phyloP scores from a whole-genome alignment of 2,113 vertebrate genomes.

The Heterochromis multidens region DNA sequence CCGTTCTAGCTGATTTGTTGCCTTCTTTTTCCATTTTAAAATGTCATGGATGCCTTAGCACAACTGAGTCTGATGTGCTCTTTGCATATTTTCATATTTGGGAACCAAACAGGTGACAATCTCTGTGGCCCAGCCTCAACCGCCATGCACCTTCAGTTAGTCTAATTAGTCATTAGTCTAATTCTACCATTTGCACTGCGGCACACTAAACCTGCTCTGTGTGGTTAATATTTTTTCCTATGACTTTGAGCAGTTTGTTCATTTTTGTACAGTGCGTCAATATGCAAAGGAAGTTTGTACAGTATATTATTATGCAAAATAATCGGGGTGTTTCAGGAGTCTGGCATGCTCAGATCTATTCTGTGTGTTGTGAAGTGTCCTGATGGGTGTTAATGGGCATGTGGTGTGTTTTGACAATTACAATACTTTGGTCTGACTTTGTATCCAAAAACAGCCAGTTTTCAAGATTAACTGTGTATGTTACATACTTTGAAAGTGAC shows the following conservation, averaged over 20 bases:
- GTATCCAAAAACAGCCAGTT: conserved; percentile 28
- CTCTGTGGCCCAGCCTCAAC: neutral
- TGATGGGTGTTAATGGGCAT: conserved; percentile 45
- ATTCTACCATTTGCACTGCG: neutral
- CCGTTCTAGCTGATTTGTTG: conserved; percentile 6
- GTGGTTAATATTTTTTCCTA: neutral
- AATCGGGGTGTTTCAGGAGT: conserved; percentile 32
- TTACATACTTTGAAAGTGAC: conserved; percentile 52
- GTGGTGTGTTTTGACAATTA: conserved; percentile 42
- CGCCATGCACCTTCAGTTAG: conserved; percentile 7
- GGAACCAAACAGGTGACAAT: neutral
- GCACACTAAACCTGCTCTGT: neutral
- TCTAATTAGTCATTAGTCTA: neutral
- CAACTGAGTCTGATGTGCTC: conserved; percentile 17
- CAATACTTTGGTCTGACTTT: conserved; percentile 39
- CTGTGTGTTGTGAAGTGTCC: conserved; percentile 57
- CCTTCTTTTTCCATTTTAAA: conserved; percentile 18
- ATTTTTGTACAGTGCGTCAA: conserved; percentile 58
- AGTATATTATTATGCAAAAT: conserved; percentile 71
- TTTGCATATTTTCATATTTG: neutral
- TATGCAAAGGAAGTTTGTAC: conserved; percentile 66
- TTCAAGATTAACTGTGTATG: conserved; percentile 39
- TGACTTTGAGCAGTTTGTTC: neutral
- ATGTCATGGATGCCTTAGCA: conserved; percentile 58
- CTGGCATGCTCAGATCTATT: conserved; percentile 60